These are phyloP conservation scores for Trematomus loennbergii DNA, from an alignment of 2,113 vertebrate genomes.

Conservation along the genomic window DNA sequence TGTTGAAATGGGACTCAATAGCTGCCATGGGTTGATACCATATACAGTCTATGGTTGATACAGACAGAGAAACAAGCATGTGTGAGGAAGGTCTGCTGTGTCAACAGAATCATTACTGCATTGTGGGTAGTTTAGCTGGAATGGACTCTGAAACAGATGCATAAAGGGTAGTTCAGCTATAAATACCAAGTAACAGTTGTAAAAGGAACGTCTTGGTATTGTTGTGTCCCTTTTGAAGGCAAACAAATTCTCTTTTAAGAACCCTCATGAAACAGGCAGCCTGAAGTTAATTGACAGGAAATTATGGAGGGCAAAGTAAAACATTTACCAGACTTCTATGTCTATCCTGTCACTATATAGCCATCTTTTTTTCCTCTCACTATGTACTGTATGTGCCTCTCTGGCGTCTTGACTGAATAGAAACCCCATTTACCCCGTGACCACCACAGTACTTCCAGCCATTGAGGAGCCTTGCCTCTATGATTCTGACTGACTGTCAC, in stretches of 20 bases:
- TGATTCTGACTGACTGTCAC: constrained; percentile 1
- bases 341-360: constrained; percentile 30
- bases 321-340: constrained; percentile 15
- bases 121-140: constrained; percentile 16
- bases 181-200: constrained; percentile 32
- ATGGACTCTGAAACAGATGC: constrained; percentile 29
- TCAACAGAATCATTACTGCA: constrained; percentile 2
- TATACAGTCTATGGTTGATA: too few relatives aligned
- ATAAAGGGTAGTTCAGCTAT: constrained; percentile 17
- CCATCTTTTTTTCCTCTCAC: constrained; percentile 4
- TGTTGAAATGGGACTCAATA: constrained; percentile 16
- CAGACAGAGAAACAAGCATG: neutral
- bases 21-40: neutral
- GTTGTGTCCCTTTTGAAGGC: neutral
- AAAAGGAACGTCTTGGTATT: constrained; percentile 15
- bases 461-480: neutral
- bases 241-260: constrained; percentile 42
- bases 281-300: constrained; percentile 14
- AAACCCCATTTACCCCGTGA: constrained; percentile 13
- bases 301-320: neutral
- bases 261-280: constrained; percentile 53
- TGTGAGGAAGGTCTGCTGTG: constrained; percentile 8
- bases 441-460: neutral
- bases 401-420: neutral
- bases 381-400: neutral